Conservation (phyloP, 92 coral and sea anemone genomes). For the Epizoanthus scotinus region DNA sequence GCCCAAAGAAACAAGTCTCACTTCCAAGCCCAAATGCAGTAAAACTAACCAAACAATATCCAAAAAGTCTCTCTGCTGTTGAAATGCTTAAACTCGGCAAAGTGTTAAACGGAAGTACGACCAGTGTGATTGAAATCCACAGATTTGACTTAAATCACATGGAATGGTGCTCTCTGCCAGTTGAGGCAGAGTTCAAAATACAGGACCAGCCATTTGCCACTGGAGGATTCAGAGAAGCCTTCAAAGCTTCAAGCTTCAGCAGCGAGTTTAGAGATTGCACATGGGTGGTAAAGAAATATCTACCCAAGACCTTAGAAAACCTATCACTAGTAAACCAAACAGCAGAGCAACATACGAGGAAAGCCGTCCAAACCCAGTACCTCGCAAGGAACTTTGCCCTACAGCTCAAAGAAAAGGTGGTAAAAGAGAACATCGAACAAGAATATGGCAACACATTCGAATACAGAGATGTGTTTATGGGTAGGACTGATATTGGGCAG, state of each 20-base stretch:
- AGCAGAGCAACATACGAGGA: slow-evolving; percentile 55
- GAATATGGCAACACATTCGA: slow-evolving; percentile 63
- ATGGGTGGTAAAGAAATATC: slow-evolving; percentile 56
- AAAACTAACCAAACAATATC: slow-evolving; percentile 35
- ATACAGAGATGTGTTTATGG: slow-evolving; percentile 70
- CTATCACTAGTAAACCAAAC: slow-evolving; percentile 41
- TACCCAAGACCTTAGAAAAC: slow-evolving; percentile 36
- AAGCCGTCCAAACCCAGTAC: slow-evolving; percentile 61
- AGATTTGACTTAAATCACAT: slow-evolving; percentile 57
- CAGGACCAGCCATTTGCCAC: slow-evolving; percentile 47
- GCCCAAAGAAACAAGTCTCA: no score
- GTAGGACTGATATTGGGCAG: slow-evolving; percentile 56
- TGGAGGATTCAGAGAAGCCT: slow-evolving; percentile 52
- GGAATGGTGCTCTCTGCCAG: slow-evolving; percentile 61
- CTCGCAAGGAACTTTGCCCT: slow-evolving; percentile 66
- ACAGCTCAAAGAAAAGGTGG: slow-evolving; percentile 54
- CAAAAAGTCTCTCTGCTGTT: slow-evolving; percentile 38
- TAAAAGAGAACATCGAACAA: slow-evolving; percentile 39
- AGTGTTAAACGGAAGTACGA: slow-evolving; percentile 16
- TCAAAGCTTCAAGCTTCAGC: slow-evolving; percentile 39
- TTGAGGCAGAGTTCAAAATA: slow-evolving; percentile 46
- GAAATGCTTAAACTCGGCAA: slow-evolving; percentile 45
- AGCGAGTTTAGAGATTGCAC: slow-evolving; percentile 47
- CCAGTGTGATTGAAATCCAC: slow-evolving; percentile 45
- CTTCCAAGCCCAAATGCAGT: no score